These are phyloP conservation scores for Drosophila limbata DNA, from an alignment of 2,888 invertebrate genomes.

Conservation along the genomic window DNA sequence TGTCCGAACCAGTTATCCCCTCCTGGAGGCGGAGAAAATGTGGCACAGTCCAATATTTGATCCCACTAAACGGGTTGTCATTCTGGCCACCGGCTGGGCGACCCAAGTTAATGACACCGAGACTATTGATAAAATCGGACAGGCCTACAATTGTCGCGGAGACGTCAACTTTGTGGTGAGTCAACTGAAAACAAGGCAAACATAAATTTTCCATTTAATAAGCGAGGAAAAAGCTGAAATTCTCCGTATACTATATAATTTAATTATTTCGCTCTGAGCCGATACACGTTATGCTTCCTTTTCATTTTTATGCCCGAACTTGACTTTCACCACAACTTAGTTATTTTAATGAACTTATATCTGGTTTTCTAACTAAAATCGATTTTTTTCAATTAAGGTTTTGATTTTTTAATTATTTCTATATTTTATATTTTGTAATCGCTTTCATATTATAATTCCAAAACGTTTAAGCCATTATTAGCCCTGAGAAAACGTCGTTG, in stretches of 20 bases:
- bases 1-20: conserved; percentile 73
- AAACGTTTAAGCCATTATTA: neutral
- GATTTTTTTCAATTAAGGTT: too few relatives aligned
- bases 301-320: too few relatives aligned
- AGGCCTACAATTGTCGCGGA: conserved; percentile 83
- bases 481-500: neutral
- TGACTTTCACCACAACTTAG: too few relatives aligned
- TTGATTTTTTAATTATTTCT: neutral
- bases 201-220: neutral
- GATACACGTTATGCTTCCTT: too few relatives aligned
- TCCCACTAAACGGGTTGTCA: conserved; percentile 77
- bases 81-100: conserved; percentile 84
- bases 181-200: neutral
- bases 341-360: too few relatives aligned
- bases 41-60: conserved; percentile 82
- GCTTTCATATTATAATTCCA: neutral
- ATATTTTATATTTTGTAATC: neutral
- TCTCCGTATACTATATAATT: neutral
- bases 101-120: conserved; percentile 81
- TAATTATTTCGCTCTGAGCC: too few relatives aligned
- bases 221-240: neutral
- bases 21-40: conserved; percentile 76
- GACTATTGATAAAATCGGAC: conserved; percentile 72
- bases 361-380: too few relatives aligned
- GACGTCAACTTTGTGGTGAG: conserved; percentile 84